Evolutionary conservation across 2,888 invertebrate genomes (phyloP).

Genomic region (Caenorhabditis becei): DNA sequence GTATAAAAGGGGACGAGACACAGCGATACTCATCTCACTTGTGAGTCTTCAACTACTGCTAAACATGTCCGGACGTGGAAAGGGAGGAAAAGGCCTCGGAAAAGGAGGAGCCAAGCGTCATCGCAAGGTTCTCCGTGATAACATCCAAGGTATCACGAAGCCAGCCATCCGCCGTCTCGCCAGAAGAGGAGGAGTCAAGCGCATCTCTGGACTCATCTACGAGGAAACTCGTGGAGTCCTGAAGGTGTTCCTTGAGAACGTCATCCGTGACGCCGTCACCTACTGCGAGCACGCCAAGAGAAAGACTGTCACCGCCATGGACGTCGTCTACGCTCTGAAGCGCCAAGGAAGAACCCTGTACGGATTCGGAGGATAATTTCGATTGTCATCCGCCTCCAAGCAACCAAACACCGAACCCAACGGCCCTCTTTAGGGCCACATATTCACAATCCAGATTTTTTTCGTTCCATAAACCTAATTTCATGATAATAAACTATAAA

Average conservation of each 20-base stretch:
- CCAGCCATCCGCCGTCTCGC: slow-evolving; percentile 84
- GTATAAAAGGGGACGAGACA: background rate
- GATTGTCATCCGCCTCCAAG: slow-evolving; percentile 1
- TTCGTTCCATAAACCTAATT: no score
- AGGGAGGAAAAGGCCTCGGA: slow-evolving; percentile 89
- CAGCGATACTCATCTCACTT: slow-evolving; percentile 29
- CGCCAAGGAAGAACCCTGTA: slow-evolving; percentile 79
- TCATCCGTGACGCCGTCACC: slow-evolving; percentile 89
- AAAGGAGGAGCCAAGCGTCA: slow-evolving; percentile 91
- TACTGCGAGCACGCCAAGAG: slow-evolving; percentile 92
- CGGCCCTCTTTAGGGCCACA: slow-evolving; percentile 78
- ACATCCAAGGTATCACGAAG: slow-evolving; percentile 84
- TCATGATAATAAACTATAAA: no score
- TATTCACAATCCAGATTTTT: slow-evolving; percentile 23
- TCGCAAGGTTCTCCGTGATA: slow-evolving; percentile 86
- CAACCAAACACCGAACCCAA: slow-evolving; percentile 68
- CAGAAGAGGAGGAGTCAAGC: slow-evolving; percentile 67
- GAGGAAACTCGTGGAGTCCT: slow-evolving; percentile 68
- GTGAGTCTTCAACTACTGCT: slow-evolving; percentile 45
- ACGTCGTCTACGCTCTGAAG: slow-evolving; percentile 87
- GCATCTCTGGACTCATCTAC: slow-evolving; percentile 66
- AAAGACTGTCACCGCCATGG: slow-evolving; percentile 93
- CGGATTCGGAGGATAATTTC: slow-evolving; percentile 77
- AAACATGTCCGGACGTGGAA: slow-evolving; percentile 88
- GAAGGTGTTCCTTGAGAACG: slow-evolving; percentile 84